A percentile compares a stretch with the other conserved stretches of the same genome.
phyloP scores from a whole-genome alignment of 2,113 vertebrate species.

The Labeo rohita region DNA sequence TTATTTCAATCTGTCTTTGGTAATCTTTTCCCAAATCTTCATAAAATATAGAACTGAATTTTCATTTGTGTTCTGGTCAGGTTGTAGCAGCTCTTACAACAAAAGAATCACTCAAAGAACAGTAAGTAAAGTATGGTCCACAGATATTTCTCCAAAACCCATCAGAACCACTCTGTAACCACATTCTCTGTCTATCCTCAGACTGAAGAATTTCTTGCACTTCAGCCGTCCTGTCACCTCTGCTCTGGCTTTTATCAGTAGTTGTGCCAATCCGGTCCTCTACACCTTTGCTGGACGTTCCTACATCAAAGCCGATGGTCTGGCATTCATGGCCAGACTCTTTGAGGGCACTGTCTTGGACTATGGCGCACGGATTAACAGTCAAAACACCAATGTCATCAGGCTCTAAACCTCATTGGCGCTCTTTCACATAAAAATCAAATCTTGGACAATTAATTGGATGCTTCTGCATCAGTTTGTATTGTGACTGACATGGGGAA shows the following conservation, averaged over 20 bases:
- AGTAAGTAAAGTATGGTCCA: constrained; percentile 51
- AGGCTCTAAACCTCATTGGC: not conserved
- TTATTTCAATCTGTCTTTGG: not conserved
- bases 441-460: not conserved
- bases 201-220: constrained; percentile 46
- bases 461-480: not conserved
- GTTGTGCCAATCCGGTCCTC: constrained; percentile 77
- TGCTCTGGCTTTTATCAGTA: constrained; percentile 78
- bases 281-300: constrained; percentile 78
- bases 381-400: not conserved
- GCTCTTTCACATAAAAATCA: too few relatives aligned
- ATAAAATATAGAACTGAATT: not conserved
- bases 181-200: constrained; percentile 47
- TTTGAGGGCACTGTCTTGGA: constrained; percentile 72
- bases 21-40: not conserved
- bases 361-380: constrained; percentile 32
- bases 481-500: not conserved
- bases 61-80: constrained; percentile 52
- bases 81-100: constrained; percentile 65
- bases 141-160: not conserved
- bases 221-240: constrained; percentile 67
- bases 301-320: constrained; percentile 74
- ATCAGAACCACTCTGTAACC: not conserved
- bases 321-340: constrained; percentile 77
- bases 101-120: fast-evolving